These are phyloP conservation scores for Bombus confusus DNA, from an alignment of 1,140 invertebrate genomes.

Conservation along the genomic window DNA sequence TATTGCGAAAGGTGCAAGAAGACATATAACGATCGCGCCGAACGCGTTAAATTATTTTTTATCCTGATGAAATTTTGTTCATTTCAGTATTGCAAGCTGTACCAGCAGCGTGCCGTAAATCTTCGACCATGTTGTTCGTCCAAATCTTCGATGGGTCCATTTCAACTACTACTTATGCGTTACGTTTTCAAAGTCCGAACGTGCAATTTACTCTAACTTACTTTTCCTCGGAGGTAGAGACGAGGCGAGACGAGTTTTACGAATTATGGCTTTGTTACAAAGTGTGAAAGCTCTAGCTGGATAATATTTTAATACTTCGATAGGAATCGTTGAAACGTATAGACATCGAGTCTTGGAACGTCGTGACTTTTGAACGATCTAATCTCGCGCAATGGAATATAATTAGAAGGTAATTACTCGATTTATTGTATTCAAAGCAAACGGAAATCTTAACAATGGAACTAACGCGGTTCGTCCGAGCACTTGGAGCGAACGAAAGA, in stretches of 20 bases:
- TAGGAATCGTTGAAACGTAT: not conserved
- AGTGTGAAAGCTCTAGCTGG: not conserved
- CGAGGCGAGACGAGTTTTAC: not conserved
- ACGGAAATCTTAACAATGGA: not conserved
- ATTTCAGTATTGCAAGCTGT: too few species aligned
- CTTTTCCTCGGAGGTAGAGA: not conserved
- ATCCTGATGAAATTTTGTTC: not conserved
- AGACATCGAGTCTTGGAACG: not conserved
- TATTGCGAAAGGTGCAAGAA: not conserved
- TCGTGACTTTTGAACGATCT: not conserved
- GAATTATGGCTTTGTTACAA: not conserved
- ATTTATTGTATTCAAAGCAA: not conserved
- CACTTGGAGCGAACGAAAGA: too few species aligned
- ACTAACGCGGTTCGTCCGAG: not conserved
- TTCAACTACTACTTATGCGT: not conserved
- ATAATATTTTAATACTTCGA: not conserved
- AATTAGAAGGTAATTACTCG: not conserved
- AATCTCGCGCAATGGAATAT: not conserved
- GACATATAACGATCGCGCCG: not conserved
- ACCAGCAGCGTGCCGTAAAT: too few species aligned
- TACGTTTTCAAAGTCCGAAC: not conserved
- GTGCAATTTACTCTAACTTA: not conserved
- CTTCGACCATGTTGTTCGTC: too few species aligned
- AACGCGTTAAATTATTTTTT: not conserved
- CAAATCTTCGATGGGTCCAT: too few species aligned